Evolutionary conservation across 2,113 vertebrate genomes (phyloP).

Genomic region (Hypomesus transpacificus): DNA sequence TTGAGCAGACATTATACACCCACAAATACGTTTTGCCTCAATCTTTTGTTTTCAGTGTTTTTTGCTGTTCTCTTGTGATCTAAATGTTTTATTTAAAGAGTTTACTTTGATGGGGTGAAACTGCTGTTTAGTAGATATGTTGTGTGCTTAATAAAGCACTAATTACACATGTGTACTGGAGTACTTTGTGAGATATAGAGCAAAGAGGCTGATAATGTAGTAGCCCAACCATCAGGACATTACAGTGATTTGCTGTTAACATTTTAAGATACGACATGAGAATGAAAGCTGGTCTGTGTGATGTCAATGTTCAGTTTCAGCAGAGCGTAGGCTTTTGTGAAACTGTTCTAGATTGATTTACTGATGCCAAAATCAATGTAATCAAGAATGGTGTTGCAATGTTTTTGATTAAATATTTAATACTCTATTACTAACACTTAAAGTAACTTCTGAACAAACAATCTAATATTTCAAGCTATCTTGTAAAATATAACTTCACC

Average conservation of each 20-base stretch:
- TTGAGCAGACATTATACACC: too few species aligned
- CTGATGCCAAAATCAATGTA: too few species aligned
- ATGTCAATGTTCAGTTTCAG: too few species aligned
- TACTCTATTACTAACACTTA: too few species aligned
- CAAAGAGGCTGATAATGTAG: background rate
- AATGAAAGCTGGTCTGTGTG: background rate
- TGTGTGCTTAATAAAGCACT: slow-evolving; percentile 63
- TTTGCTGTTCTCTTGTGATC: slow-evolving; percentile 22
- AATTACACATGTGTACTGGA: slow-evolving; percentile 25
- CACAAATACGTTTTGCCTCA: background rate
- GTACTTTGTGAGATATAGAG: background rate
- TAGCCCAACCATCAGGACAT: background rate
- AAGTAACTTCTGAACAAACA: too few species aligned
- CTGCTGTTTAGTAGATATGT: slow-evolving; percentile 56
- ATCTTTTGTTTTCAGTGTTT: background rate
- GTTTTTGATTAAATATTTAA: too few species aligned
- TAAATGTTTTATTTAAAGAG: slow-evolving; percentile 22
- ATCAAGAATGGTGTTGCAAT: too few species aligned
- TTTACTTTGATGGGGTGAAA: slow-evolving; percentile 48
- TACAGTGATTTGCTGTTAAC: background rate
- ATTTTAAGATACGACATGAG: background rate
- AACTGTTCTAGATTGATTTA: too few species aligned
- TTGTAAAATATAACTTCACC: too few species aligned
- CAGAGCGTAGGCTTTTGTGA: too few species aligned
- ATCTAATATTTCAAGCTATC: too few species aligned